Evolutionary conservation across 2,797 vertebrate species (phyloP), one percentile per base, ranked within the genome.

Genomic region (Xenopus petersii): DNA sequence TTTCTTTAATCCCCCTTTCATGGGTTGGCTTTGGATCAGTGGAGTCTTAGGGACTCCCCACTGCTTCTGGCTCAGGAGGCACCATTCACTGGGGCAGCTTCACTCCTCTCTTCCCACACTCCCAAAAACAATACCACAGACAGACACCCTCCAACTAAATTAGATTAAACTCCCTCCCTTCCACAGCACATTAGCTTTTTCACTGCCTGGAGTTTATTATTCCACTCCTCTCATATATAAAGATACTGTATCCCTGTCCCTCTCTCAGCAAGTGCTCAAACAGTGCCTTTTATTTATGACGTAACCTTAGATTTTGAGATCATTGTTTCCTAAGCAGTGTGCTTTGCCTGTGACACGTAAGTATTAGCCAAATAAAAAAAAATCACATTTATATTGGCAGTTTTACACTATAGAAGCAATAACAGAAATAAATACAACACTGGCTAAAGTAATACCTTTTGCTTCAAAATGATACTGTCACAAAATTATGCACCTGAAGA

Each of bases 21-120:
- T 94, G 93, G 93, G 91, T 89, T 87, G 87, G 91, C 93, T 92
- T 93, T 89, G 95, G 94, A 94, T 95, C 92, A 92, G 89, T 85
- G 91, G 86, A 87, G 85, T 89, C 84, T 86, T 82, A 85, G 89
- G 91, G 96, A 95, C 96, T 93, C 96, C 97, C 97, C 92, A 95
- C 96, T 96, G 96, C 88, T 95, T 90, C 93, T 94, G 93, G 94
- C 94, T 92, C 92, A 88, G 91, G 93, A 94, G 92, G 87, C 88
- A 88, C 93, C 92, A 96, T 98, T 97, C 94, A 98, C 85, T 82
- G 83, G 87, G 83, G 81, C 90, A 86, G 88, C 89, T 92, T 91
- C 94, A 88, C 93, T 89, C 91, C 91, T 91, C 93, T 93, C 93
- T 99, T 98, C 97, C 96, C 96, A 98, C 97, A 98, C 94, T 97